Evolutionary conservation across 2,888 invertebrate species (phyloP).

Genomic region (Megaustenia siamemsis): DNA sequence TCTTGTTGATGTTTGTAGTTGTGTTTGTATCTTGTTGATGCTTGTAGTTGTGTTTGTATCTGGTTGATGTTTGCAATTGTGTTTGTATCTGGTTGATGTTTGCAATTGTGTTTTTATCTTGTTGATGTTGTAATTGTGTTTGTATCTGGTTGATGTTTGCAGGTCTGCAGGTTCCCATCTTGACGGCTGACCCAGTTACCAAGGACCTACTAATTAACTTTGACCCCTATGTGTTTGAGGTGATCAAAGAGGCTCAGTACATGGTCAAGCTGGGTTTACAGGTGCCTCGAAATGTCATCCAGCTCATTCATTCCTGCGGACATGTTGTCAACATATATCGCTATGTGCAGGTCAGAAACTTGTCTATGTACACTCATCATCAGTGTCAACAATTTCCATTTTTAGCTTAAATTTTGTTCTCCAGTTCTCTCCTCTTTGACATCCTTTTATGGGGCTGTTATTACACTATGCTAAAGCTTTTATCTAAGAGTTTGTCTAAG

Average conservation of each 20-base stretch:
- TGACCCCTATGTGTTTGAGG: constrained; percentile 84
- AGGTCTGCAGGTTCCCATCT: constrained; percentile 86
- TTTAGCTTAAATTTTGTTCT: neutral
- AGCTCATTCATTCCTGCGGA: constrained; percentile 75
- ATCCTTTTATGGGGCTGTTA: no score
- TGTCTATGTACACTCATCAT: neutral
- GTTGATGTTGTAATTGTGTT: neutral
- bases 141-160: constrained; percentile 21
- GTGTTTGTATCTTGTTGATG: no score
- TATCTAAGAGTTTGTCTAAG: no score
- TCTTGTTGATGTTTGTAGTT: no score
- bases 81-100: no score
- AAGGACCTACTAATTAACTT: constrained; percentile 85
- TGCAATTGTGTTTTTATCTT: no score
- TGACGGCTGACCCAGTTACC: constrained; percentile 85
- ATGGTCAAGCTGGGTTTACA: constrained; percentile 56
- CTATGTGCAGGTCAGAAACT: constrained; percentile 71
- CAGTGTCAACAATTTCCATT: neutral
- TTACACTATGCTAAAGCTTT: no score
- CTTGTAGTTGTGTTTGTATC: no score
- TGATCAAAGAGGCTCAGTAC: constrained; percentile 55
- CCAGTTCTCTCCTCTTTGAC: neutral
- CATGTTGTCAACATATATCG: constrained; percentile 52
- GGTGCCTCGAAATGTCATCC: constrained; percentile 67
- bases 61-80: no score